Base-by-base conservation (phyloP, 2,113 vertebrate genomes). In the Tenrec ecaudatus region DNA sequence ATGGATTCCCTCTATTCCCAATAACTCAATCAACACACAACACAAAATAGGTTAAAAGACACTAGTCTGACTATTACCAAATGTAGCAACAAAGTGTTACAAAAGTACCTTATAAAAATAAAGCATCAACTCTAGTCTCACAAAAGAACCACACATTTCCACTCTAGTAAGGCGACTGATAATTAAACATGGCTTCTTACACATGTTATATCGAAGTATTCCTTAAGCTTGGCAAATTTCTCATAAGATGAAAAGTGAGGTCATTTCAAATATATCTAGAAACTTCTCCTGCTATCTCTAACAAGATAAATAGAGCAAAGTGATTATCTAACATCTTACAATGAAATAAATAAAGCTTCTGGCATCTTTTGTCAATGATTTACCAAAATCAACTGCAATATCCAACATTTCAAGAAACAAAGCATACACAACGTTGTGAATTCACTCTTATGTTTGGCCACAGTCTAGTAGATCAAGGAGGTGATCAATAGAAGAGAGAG, bases 341-440 rank as follows among this genome's bases (percentile, higher is more conserved):
- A 81, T 40, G 88, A 89, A 92, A 83, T 90, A 93, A 62, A 92
- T 64, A 94, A 90, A 84, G 79, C 29, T 40, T 12, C 64, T 64
- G 60, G 91, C 40, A 95, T 88, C 62, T 95, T 90, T 96, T 85
- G 80, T 85, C 80, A 53, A 60, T 88, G 81, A 94, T 83, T 78
- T 91, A 89, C 79, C 27, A 16, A 90, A 95, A 93, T 57, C 88
- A 89, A 93, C 85, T 91, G 57, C 40, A n/a, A 31, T 31, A 94
- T 29, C 7, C 58, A 86, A 64, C 22, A 81, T 60, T 89, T 89
- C 57, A 69, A 92, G 84, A 92, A 80, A 87, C 40, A 93, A 86
- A 94, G 92, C 62, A 76, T 40, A 95, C 62, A 96, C 64, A 80
- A 60, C 85, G 73, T 78, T 86, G 79, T 88, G 95, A 91, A 88